Base-by-base conservation (phyloP, 30 jellyfish, hydroid and myxozoan genomes). In the Chrysaora quinquecirrha region DNA sequence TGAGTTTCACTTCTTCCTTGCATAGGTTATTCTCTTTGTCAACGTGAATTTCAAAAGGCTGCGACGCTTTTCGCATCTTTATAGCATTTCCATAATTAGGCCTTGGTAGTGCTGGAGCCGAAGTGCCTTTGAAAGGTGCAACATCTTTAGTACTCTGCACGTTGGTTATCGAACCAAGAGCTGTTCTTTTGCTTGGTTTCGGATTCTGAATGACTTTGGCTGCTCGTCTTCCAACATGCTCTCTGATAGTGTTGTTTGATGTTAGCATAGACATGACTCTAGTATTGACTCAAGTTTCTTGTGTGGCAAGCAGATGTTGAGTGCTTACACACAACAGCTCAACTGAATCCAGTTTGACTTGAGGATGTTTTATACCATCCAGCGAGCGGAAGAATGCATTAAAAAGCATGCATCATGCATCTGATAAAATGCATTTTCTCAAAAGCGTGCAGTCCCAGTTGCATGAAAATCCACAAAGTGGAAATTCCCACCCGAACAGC, bases 161-260 rank as follows among this genome's bases (percentile, higher is more conserved):
- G 48, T 22, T 56, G 18, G 90, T 73, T 7, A 84, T 74, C 2
- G 82, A 65, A 16, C 95, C 91, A 22, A 84, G 67, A 11, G 95
- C 95, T 24, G 75, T 82, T 61, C 95, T 30, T 71, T 84, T 84
- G 31, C 76, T 73, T 0, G 95, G 95, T 32, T 54, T 84, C 16
- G 90, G 95, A 33, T 47, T 69, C 63, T 84, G 38, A 16, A 20
- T 32, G 30, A 34, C 64, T 12, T 84, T 52, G 25, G 68, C 29
- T 2, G 24, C 29, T 52, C 68, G 24, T 52, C 68, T 25, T 52
- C 2, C 68, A 3, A 20, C 68, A 52, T 52, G 25, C 25, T 52
- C 29, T 20, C 6, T 52, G 68, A 52, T 3, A 19, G 68, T 2
- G 24, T 16, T 4, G 68, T 14, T 52, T 52, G 27, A 3, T 52